phyloP scores from a whole-genome alignment of 2,797 vertebrate genomes.

The Acridotheres tristis region DNA sequence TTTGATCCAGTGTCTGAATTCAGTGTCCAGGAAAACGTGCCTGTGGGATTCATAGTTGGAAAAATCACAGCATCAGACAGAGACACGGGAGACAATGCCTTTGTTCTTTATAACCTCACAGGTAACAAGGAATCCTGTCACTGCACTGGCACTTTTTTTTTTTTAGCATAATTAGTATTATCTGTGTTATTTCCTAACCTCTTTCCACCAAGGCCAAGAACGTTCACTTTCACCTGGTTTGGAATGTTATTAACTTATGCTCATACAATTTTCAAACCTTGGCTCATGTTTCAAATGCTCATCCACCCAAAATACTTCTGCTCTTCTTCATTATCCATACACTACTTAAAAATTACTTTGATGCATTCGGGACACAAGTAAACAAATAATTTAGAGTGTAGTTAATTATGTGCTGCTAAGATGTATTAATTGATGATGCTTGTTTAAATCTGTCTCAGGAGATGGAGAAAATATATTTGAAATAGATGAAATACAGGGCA shows the following conservation, averaged over 20 bases:
- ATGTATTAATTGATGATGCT: background rate
- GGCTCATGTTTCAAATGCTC: background rate
- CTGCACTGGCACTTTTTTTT: background rate
- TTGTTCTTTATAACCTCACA: constrained; percentile 54
- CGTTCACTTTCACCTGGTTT: background rate
- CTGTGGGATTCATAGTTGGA: constrained; percentile 51
- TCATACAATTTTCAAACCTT: background rate
- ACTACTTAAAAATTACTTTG: background rate
- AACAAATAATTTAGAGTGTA: background rate
- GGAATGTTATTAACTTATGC: background rate
- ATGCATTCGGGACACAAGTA: background rate
- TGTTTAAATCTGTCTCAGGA: constrained; percentile 33
- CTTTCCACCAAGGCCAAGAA: background rate
- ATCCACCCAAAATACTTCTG: background rate
- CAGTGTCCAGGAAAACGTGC: constrained; percentile 37
- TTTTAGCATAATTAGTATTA: background rate
- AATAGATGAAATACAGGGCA: constrained; percentile 59
- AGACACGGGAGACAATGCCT: constrained; percentile 68
- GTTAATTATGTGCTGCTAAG: background rate
- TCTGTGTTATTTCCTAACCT: background rate
- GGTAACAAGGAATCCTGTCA: constrained; percentile 40
- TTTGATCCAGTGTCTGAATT: constrained; percentile 48
- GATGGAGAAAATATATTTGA: constrained; percentile 52
- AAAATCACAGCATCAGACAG: constrained; percentile 60
- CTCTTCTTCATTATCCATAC: background rate